These are phyloP conservation scores for Acyrthosiphon pisum DNA, from an alignment of 1,140 invertebrate genomes.

Conservation along the genomic window DNA sequence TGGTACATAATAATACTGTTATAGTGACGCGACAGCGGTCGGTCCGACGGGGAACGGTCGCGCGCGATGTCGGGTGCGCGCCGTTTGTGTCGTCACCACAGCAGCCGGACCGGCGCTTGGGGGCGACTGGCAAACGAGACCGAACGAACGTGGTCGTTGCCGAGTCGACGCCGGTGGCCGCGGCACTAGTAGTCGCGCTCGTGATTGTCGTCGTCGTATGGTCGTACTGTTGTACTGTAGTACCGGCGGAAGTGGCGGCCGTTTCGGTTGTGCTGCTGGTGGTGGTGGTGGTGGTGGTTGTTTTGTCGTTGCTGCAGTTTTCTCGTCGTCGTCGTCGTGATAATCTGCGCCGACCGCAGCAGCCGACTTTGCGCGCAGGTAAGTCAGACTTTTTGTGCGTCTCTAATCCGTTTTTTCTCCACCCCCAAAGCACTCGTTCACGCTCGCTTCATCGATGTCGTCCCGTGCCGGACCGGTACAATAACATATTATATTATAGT, in stretches of 20 bases:
- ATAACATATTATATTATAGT: background rate
- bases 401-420: background rate
- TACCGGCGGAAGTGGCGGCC: slow-evolving; percentile 22
- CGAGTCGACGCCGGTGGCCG: slow-evolving; percentile 10
- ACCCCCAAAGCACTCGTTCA: background rate
- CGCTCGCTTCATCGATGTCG: too few species aligned
- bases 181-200: slow-evolving; percentile 13
- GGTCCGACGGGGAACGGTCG: background rate
- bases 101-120: background rate
- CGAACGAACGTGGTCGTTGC: slow-evolving; percentile 5
- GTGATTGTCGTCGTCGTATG: background rate
- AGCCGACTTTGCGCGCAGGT: background rate
- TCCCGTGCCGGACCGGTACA: background rate
- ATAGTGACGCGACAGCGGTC: background rate
- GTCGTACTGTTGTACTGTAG: background rate
- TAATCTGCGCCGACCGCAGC: slow-evolving; percentile 1
- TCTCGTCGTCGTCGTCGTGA: background rate
- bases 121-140: background rate
- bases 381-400: background rate
- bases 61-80: background rate
- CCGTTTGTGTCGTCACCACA: background rate
- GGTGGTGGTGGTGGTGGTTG: background rate
- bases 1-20: background rate
- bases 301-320: background rate
- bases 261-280: slow-evolving; percentile 26